Evolutionary conservation across 2,888 invertebrate species (phyloP), one percentile per base, ranked within the genome.

Genomic region (Drosophila buzzatii): DNA sequence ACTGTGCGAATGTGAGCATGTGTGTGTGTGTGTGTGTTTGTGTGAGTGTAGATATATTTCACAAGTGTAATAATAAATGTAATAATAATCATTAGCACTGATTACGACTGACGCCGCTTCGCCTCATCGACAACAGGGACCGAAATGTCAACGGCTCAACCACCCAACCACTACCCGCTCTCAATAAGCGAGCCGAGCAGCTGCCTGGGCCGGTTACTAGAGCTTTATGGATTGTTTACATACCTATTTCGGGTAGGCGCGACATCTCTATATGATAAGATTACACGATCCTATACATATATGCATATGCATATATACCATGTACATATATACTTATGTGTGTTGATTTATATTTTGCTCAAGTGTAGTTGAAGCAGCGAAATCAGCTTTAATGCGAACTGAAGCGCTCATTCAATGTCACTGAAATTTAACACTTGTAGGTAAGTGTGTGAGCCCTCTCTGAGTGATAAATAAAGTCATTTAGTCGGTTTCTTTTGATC

Each of bases 51-150:
- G 68, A 81, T 78, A 52, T 44, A 66, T 72, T 68, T 61, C 75
- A 73, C 53, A 44, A 69, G 67, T 68, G 70, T 68, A 69, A 69
- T 68, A 69, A 70, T 83, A 73, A 76, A 80, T 72, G 69, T 84
- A 86, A 86, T 84, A 86, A 86, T 86, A 81, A 84, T 70, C 72
- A 49, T 42, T 72, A 58, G 64, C n/a, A 41, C 62, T 64, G 81
- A 74, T 73, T 76, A 76, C 65, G 52, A 31, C 44, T 53, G 35
- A 66, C 60, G 58, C 55, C 70, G 73, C 23, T 77, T 16, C 64
- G 68, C 70, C 52, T 64, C 64, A 79, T 74, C 70, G 67, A 62
- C 44, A 58, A 51, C 66, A 68, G 51, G 42, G 51, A 62, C 49
- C 14, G 41, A 18, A 41, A 16, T 45, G 42, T 41, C 49, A 52